These are phyloP conservation scores for Hemicordylus capensis DNA, from an alignment of 2,113 vertebrate genomes.

Conservation along the genomic window DNA sequence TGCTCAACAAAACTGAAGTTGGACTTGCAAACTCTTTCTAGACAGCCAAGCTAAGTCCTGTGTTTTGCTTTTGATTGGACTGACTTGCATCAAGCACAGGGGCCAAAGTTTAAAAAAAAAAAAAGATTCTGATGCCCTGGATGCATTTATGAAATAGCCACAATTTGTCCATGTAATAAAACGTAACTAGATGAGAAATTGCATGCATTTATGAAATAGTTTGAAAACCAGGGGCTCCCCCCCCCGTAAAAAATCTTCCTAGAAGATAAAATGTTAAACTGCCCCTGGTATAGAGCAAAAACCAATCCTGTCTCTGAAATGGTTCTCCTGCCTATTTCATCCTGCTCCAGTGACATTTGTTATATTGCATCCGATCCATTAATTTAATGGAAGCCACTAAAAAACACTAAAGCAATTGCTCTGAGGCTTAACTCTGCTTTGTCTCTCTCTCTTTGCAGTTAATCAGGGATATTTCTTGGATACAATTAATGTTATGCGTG, in stretches of 20 bases:
- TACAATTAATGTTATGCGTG: conserved; percentile 38
- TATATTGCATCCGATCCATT: conserved; percentile 41
- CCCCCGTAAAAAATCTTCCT: not conserved
- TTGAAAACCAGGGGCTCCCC: not conserved
- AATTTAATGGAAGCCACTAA: conserved; percentile 39
- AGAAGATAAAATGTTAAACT: not conserved
- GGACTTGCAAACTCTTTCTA: not conserved
- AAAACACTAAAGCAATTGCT: conserved; percentile 50
- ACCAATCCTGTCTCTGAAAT: conserved; percentile 19
- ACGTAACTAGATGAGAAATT: not conserved
- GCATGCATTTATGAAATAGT: not conserved
- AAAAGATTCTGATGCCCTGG: not conserved
- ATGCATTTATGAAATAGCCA: no score
- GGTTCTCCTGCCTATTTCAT: not conserved
- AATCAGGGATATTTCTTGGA: conserved; percentile 53
- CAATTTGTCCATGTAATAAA: conserved; percentile 1
- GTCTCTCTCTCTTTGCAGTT: not conserved
- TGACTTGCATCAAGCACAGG: not conserved
- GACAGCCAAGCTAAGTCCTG: not conserved
- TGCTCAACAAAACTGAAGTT: not conserved
- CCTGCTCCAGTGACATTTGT: conserved; percentile 12
- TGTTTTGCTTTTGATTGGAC: not conserved
- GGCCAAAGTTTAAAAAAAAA: not conserved
- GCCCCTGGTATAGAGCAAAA: conserved; percentile 2
- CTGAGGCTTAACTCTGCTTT: conserved; percentile 48